Conservation (phyloP, 2,113 vertebrate genomes). For the Passer montanus region DNA sequence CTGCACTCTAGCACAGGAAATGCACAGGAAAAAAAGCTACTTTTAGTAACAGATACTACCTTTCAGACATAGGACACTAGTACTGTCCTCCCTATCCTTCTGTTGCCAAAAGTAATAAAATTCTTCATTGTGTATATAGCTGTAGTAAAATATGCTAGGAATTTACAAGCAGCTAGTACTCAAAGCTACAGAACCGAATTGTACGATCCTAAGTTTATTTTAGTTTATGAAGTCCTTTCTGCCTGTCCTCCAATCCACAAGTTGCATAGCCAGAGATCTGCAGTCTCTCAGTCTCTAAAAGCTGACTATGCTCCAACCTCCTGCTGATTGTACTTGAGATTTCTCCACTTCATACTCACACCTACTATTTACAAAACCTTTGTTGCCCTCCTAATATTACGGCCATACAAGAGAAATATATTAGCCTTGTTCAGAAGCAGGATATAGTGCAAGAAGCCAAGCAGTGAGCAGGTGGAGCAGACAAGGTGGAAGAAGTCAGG, state of each 20-base stretch:
- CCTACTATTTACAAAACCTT: background rate
- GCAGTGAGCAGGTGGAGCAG: background rate
- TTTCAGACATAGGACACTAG: background rate
- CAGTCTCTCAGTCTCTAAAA: background rate
- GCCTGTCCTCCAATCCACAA: background rate
- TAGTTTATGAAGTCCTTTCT: background rate
- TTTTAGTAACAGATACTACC: background rate
- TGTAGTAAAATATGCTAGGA: background rate
- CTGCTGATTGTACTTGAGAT: background rate
- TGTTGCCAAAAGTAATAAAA: background rate
- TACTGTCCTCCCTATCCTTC: background rate
- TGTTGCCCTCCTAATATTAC: background rate
- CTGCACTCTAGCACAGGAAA: background rate
- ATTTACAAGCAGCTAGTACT: background rate
- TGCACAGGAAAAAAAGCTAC: background rate
- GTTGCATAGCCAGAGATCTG: background rate
- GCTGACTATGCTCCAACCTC: background rate
- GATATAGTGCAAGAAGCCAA: background rate
- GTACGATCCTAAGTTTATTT: background rate
- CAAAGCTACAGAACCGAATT: background rate
- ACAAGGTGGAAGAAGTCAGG: background rate
- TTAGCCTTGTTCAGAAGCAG: background rate
- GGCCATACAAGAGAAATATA: background rate
- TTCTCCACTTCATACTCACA: background rate
- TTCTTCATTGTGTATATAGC: background rate